Percentiles rank a stretch among this genome's conserved stretches.
Conservation (phyloP, 2,797 vertebrate species). For the Dipus sagitta region DNA sequence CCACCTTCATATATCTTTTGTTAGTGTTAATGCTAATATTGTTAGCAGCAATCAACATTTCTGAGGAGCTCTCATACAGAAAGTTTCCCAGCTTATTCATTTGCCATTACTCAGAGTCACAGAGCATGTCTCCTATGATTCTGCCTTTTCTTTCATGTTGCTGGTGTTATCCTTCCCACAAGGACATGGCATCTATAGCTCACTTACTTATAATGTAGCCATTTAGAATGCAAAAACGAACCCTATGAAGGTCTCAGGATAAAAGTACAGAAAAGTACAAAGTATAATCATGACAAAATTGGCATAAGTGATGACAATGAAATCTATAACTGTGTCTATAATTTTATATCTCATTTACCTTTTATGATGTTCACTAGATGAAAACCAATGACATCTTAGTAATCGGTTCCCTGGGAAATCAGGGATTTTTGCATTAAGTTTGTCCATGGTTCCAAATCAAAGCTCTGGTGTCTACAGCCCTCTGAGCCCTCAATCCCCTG, state of each 20-base stretch:
- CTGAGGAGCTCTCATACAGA: background rate
- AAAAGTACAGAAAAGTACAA: background rate
- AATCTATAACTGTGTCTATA: background rate
- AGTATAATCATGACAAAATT: background rate
- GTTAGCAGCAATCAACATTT: background rate
- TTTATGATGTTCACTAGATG: background rate
- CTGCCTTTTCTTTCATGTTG: background rate
- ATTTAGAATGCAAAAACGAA: background rate
- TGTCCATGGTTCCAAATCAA: background rate
- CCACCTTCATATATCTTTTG: background rate
- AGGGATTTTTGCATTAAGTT: background rate
- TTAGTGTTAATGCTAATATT: background rate
- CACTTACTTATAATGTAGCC: background rate
- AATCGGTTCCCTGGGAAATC: background rate
- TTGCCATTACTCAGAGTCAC: background rate
- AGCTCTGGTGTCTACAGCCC: background rate
- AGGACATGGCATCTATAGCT: background rate
- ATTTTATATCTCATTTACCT: background rate
- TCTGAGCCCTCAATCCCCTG: background rate
- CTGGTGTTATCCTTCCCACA: background rate
- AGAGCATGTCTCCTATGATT: background rate
- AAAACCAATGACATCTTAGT: background rate
- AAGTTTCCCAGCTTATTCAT: background rate
- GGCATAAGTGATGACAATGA: background rate
- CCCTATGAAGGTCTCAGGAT: background rate